Base-by-base conservation (phyloP, 2,113 vertebrate species). In the Mystacornis crossleyi region DNA sequence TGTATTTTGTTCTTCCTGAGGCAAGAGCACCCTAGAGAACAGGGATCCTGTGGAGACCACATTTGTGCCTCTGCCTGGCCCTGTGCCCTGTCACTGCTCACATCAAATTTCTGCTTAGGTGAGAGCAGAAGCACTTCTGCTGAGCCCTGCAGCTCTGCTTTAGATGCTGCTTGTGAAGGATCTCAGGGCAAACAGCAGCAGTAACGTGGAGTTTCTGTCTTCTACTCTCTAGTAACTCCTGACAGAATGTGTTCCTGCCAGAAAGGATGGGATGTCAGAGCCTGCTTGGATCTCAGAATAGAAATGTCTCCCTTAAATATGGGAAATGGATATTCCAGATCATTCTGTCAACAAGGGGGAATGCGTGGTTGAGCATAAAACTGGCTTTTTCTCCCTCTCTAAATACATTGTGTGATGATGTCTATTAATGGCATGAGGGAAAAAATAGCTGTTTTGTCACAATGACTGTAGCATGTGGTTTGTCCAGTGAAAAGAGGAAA, bases 271-370 rank as follows among this genome's bases (percentile, higher is more conserved):
- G 72, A 33, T 51, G 53, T 89, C 2, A 2, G 66, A 60, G 48
- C 53, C 45, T 91, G 53, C 43, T 66, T 71, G 70, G 36, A 31
- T 81, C 87, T 71, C 61, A n/a, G 64, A 78, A 47, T 55, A 29
- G 6, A 61, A 81, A 23, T 57, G 94, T 31, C 28, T 43, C 53
- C 74, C 61, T 86, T n/a, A 60, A 64, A 43, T 40, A 60, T 79
- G 50, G 84, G 84, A 85, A 90, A 81, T 85, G 54, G 33, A 54
- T 81, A 24, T 95, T 96, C 71, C 93, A 96, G 66, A 90, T 75
- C 81, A 28, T 80, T 82, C 64, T 87, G 54, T 77, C 87, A 88
- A 8, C 66, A 77, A 38, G 42, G 47, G 61, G 33, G 65, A 69
- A 89, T 26, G 38, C 14, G 33, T 21, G 18, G 45, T 43, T 75